Conservation (phyloP, 2,888 invertebrate genomes). For the Chironomus tentans region DNA sequence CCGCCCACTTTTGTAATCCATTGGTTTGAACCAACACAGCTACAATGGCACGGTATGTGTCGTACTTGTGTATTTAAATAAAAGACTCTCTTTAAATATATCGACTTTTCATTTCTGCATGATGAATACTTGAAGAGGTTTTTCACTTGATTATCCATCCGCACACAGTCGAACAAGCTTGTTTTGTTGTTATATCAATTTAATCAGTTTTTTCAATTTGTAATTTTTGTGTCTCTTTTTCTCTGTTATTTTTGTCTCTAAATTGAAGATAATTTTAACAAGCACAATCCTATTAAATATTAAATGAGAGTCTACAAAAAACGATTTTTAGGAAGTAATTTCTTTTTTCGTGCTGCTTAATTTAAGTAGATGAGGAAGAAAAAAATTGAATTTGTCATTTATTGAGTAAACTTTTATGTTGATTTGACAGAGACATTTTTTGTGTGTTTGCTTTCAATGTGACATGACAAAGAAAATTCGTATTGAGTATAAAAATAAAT, state of each 20-base stretch:
- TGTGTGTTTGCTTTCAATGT: too few species aligned
- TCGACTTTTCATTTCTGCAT: conserved; percentile 25
- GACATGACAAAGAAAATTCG: too few species aligned
- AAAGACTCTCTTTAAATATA: conserved; percentile 4
- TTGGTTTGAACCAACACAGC: conserved; percentile 3
- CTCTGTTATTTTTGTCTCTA: too few species aligned
- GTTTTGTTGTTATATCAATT: background rate
- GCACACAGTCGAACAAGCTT: background rate
- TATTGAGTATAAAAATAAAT: too few species aligned
- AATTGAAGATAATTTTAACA: conserved; percentile 13
- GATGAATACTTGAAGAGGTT: conserved; percentile 18
- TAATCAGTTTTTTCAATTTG: conserved; percentile 14
- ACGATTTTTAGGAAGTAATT: background rate
- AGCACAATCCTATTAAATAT: background rate
- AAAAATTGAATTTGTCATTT: too few species aligned
- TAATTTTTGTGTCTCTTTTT: background rate
- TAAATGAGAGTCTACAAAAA: background rate
- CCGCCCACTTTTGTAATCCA: background rate
- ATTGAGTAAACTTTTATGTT: too few species aligned
- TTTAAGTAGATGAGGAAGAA: too few species aligned
- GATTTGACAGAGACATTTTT: too few species aligned
- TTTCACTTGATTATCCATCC: background rate
- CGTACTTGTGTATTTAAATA: background rate
- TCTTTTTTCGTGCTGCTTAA: background rate
- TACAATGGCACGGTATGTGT: background rate